Evolutionary conservation across 1,140 invertebrate species (phyloP).

Genomic region (Drosophila ironensis): DNA sequence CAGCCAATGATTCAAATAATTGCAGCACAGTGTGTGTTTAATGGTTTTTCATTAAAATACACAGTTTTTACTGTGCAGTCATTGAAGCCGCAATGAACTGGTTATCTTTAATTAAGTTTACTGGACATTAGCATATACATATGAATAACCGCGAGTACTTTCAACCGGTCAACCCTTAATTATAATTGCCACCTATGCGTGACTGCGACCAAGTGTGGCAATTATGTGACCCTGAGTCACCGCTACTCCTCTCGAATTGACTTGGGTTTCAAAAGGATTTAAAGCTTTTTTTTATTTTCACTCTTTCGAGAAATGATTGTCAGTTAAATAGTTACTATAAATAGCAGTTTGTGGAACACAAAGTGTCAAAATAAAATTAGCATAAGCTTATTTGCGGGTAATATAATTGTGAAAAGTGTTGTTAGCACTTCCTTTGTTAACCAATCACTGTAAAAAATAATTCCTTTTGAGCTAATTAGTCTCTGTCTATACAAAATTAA

Average conservation of each 20-base stretch:
- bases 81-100: not conserved
- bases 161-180: conserved; percentile 10
- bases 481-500: no score
- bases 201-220: conserved; percentile 2
- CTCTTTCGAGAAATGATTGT: no score
- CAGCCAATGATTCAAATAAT: conserved; percentile 9
- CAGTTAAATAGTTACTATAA: no score
- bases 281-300: not conserved
- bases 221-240: conserved; percentile 5
- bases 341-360: no score
- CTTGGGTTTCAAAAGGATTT: conserved; percentile 11
- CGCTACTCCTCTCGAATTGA: not conserved
- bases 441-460: no score
- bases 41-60: conserved; percentile 11
- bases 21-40: not conserved
- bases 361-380: no score
- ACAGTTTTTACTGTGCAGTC: conserved; percentile 3
- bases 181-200: conserved; percentile 30
- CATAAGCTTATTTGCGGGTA: no score
- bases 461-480: no score
- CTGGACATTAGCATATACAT: conserved; percentile 5
- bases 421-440: no score
- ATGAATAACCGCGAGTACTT: not conserved
- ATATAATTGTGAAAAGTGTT: no score
- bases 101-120: conserved; percentile 20